Conservation (phyloP, 2,888 invertebrate genomes). For the Odontomyia ornata region DNA sequence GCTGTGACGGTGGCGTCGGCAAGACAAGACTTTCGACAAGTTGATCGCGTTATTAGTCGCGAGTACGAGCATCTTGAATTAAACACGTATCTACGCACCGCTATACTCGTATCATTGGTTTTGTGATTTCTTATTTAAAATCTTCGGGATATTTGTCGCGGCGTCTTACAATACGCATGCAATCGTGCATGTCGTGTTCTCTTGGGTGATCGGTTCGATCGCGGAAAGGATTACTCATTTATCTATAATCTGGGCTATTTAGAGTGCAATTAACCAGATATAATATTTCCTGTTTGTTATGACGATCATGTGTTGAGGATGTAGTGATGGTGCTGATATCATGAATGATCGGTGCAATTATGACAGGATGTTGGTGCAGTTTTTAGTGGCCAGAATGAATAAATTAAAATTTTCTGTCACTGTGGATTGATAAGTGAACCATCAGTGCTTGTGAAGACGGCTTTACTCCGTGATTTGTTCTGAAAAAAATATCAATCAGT, state of each 20-base stretch:
- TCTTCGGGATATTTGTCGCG: neutral
- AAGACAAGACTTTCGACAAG: slow-evolving; percentile 17
- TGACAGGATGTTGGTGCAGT: no score
- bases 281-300: slow-evolving; percentile 9
- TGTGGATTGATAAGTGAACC: no score
- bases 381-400: no score
- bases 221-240: slow-evolving; percentile 37
- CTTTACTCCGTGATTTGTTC: no score
- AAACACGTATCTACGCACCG: neutral
- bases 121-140: neutral
- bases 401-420: no score
- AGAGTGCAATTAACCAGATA: neutral
- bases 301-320: neutral
- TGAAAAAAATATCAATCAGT: no score
- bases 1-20: neutral
- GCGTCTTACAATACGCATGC: slow-evolving; percentile 5
- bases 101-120: neutral
- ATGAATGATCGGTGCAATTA: no score
- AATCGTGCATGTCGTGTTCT: neutral
- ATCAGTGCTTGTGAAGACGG: no score
- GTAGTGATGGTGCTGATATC: no score
- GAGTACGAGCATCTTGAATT: slow-evolving; percentile 19
- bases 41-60: slow-evolving; percentile 24
- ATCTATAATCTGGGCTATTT: neutral
- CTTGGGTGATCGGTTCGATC: slow-evolving; percentile 10